A percentile compares a stretch with the other conserved stretches of the same genome.
phyloP scores from a whole-genome alignment of 2,888 invertebrate genomes.

The Stenotaenia linearis region DNA sequence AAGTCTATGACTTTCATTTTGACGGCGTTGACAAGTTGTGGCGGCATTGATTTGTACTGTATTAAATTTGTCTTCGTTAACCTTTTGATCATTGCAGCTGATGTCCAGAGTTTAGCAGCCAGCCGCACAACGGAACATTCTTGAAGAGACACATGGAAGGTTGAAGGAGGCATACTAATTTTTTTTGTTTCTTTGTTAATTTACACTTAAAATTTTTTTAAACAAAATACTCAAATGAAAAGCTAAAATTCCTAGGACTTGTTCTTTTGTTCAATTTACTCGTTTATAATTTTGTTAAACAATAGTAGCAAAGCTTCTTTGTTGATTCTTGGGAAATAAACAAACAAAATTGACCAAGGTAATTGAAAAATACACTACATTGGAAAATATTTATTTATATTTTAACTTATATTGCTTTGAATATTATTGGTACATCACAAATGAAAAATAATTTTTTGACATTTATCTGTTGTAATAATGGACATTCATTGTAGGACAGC shows the following conservation, averaged over 20 bases:
- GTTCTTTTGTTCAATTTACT: background rate
- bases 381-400: background rate
- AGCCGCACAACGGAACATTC: slow-evolving; percentile 1
- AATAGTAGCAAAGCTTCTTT: background rate
- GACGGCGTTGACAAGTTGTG: background rate
- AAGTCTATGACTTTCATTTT: slow-evolving; percentile 4
- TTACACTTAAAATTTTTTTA: background rate
- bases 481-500: background rate
- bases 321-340: no score
- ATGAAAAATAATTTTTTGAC: no score
- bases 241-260: background rate
- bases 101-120: background rate
- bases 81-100: background rate
- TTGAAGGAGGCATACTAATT: background rate
- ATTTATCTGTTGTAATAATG: background rate
- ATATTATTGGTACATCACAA: no score
- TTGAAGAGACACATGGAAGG: background rate
- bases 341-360: no score
- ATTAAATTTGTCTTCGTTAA: background rate
- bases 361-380: no score
- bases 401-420: no score
- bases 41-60: background rate
- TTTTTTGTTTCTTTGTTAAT: background rate
- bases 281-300: background rate
- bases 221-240: background rate